Conservation (phyloP, 2,888 invertebrate species). For the Phyllotreta cruciferae region DNA sequence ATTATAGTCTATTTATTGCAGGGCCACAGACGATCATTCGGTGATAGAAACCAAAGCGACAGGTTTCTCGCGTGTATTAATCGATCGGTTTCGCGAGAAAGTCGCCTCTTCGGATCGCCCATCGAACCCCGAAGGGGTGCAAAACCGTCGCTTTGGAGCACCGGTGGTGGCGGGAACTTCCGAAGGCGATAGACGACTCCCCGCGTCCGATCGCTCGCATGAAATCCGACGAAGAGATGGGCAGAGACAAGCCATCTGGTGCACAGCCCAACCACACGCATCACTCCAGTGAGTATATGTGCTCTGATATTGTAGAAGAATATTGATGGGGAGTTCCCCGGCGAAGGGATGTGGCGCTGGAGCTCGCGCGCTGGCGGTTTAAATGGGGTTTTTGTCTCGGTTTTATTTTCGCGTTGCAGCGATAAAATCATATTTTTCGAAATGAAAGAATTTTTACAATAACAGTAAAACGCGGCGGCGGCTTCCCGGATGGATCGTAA, state of each 20-base stretch:
- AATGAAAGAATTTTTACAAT: neutral
- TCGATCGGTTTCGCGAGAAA: conserved; percentile 11
- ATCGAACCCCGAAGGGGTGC: conserved; percentile 14
- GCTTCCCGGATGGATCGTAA: neutral
- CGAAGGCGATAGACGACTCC: conserved; percentile 23
- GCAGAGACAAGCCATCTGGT: conserved; percentile 50
- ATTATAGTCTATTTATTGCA: no score
- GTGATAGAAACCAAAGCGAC: no score
- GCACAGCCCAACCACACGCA: conserved; percentile 51
- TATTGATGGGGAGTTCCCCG: conserved; percentile 1
- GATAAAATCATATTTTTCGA: conserved; percentile 1
- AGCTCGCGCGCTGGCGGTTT: no score
- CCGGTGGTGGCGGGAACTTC: conserved; percentile 25
- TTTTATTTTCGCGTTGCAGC: conserved; percentile 1
- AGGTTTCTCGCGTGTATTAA: conserved; percentile 6
- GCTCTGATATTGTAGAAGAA: no score
- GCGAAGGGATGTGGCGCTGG: no score
- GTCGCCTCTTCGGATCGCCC: neutral
- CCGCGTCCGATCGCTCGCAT: conserved; percentile 37
- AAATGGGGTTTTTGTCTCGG: neutral
- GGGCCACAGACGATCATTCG: no score
- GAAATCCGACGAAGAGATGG: conserved; percentile 54
- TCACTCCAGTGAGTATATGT: conserved; percentile 53
- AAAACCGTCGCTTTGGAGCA: conserved; percentile 28
- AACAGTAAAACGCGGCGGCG: neutral